These are phyloP conservation scores for Acanthosepion pharaonis DNA, from an alignment of 2,888 invertebrate genomes.

Conservation along the genomic window DNA sequence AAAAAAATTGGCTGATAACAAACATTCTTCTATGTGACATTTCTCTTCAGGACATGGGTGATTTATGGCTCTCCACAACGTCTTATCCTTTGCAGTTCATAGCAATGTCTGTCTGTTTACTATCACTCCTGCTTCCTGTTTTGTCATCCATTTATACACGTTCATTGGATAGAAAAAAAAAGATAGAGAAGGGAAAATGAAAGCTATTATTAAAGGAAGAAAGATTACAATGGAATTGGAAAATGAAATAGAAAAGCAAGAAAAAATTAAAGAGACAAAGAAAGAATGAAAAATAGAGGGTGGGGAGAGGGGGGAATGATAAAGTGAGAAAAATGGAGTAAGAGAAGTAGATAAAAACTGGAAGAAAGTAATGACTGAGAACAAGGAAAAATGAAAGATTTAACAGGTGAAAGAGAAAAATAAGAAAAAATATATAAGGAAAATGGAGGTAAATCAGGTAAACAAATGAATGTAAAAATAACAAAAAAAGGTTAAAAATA, in stretches of 20 bases:
- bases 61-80: too few species aligned
- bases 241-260: background rate
- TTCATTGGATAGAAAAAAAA: too few species aligned
- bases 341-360: background rate
- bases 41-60: too few species aligned
- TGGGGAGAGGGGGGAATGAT: background rate
- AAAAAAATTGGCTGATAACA: too few species aligned
- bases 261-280: background rate
- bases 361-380: background rate
- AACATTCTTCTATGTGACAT: too few species aligned
- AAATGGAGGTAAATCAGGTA: background rate
- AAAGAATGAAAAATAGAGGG: background rate
- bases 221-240: too few species aligned
- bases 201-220: too few species aligned
- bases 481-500: background rate
- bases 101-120: too few species aligned
- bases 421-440: background rate
- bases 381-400: background rate
- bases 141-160: too few species aligned
- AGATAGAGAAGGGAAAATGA: too few species aligned
- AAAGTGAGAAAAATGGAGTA: background rate
- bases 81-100: too few species aligned
- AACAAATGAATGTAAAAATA: background rate
- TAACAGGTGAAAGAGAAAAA: background rate
- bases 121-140: too few species aligned